These are phyloP conservation scores for Etheostoma nigrum DNA, from an alignment of 2,797 vertebrate genomes.

Conservation along the genomic window DNA sequence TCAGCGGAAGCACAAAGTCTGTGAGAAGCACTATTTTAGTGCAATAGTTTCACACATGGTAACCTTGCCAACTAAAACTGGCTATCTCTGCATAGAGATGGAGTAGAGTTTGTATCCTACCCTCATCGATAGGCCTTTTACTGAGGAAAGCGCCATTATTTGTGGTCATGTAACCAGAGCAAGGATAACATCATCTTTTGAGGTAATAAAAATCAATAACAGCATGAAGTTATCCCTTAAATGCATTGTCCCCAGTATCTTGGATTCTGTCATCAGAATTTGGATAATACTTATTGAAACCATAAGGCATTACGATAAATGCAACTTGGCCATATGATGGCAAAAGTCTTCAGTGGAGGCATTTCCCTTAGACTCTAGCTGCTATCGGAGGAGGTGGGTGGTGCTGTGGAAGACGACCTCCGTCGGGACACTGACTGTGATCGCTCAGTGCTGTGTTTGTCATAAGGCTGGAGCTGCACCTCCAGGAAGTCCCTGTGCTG, in stretches of 20 bases:
- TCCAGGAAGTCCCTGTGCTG: constrained; percentile 97
- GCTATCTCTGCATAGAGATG: constrained; percentile 83
- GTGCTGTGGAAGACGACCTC: constrained; percentile 96
- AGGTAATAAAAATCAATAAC: constrained; percentile 87
- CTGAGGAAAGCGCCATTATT: constrained; percentile 82
- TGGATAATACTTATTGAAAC: constrained; percentile 98
- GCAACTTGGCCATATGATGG: constrained; percentile 99
- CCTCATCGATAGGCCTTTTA: constrained; percentile 74
- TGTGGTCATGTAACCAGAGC: constrained; percentile 83
- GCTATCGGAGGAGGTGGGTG: constrained; percentile 99
- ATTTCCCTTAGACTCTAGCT: constrained; percentile 94
- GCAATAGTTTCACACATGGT: constrained; percentile 83
- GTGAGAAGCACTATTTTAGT: constrained; percentile 88
- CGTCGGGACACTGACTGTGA: constrained; percentile 94
- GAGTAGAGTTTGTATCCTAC: constrained; percentile 75
- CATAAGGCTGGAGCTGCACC: constrained; percentile 94
- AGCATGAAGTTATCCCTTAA: constrained; percentile 83
- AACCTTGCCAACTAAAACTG: constrained; percentile 80
- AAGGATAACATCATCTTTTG: constrained; percentile 84
- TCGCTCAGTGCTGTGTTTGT: constrained; percentile 92
- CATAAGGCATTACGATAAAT: constrained; percentile 99
- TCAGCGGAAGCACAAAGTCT: constrained; percentile 79
- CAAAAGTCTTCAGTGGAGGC: constrained; percentile 94
- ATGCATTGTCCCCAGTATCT: constrained; percentile 85
- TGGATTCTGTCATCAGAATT: constrained; percentile 98